phyloP scores from a whole-genome alignment of 2,113 vertebrate genomes.

The Pleuronectes platessa region DNA sequence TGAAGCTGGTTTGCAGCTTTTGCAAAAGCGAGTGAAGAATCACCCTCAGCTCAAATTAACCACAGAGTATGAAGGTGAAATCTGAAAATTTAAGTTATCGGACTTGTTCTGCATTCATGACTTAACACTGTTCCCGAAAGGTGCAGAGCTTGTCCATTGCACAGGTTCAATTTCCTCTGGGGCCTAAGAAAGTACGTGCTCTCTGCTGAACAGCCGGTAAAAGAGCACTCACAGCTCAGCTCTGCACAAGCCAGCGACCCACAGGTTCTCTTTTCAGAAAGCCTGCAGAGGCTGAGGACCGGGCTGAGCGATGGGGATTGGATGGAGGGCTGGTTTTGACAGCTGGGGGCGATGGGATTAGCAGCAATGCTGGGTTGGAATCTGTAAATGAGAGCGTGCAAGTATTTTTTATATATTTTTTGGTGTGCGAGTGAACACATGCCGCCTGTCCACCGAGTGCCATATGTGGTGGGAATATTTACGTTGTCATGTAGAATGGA shows the following conservation, averaged over 20 bases:
- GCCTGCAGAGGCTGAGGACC: slow-evolving; percentile 50
- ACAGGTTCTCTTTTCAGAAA: slow-evolving; percentile 57
- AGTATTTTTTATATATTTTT: not conserved
- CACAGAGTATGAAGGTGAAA: not conserved
- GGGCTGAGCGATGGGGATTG: slow-evolving; percentile 47
- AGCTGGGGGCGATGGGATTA: slow-evolving; percentile 78
- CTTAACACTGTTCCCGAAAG: slow-evolving; percentile 3
- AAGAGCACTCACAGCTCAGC: slow-evolving; percentile 21
- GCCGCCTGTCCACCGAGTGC: slow-evolving; percentile 38
- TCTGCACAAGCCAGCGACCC: slow-evolving; percentile 46
- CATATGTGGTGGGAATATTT: slow-evolving; percentile 67
- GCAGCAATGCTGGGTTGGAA: slow-evolving; percentile 57
- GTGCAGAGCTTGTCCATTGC: not conserved
- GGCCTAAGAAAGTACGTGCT: slow-evolving; percentile 3
- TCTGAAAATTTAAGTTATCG: not conserved
- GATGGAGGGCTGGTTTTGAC: slow-evolving; percentile 69
- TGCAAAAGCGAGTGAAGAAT: slow-evolving; percentile 13
- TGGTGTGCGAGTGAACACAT: slow-evolving; percentile 21
- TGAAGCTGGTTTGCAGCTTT: slow-evolving; percentile 18
- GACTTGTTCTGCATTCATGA: slow-evolving; percentile 9
- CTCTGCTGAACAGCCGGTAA: slow-evolving; percentile 4
- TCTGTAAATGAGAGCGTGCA: slow-evolving; percentile 51
- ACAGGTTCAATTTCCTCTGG: slow-evolving; percentile 15
- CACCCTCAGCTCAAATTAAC: slow-evolving; percentile 1
- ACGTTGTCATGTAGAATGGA: slow-evolving; percentile 40